phyloP scores from a whole-genome alignment of 2,113 vertebrate genomes.

The Pseudorhombus dupliciocellatus region DNA sequence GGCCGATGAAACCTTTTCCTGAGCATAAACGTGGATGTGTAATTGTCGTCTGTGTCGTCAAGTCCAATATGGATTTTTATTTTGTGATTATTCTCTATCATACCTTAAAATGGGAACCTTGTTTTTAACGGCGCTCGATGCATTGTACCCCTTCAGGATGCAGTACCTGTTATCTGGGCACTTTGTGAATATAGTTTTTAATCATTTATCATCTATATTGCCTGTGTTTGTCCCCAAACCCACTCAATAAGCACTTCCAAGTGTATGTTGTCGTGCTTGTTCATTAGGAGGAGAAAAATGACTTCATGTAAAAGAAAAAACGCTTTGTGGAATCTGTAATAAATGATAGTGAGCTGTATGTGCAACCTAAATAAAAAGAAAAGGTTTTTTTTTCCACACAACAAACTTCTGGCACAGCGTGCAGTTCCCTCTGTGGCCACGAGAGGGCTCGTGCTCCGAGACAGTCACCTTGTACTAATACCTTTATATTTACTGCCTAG shows the following conservation, averaged over 20 bases:
- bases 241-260: constrained; percentile 46
- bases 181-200: constrained; percentile 54
- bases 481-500: constrained; percentile 27
- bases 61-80: constrained; percentile 49
- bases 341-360: constrained; percentile 55
- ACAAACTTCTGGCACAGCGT: constrained; percentile 21
- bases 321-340: constrained; percentile 48
- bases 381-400: constrained; percentile 27
- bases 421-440: constrained; percentile 47
- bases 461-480: constrained; percentile 37
- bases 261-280: constrained; percentile 55
- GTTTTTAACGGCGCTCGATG: constrained; percentile 28
- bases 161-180: constrained; percentile 48
- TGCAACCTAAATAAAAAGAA: constrained; percentile 65
- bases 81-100: constrained; percentile 45
- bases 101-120: constrained; percentile 39
- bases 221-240: constrained; percentile 32
- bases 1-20: constrained; percentile 27
- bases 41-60: constrained; percentile 57
- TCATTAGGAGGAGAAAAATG: constrained; percentile 11
- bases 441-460: constrained; percentile 48
- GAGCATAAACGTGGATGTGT: constrained; percentile 56
- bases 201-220: constrained; percentile 18
- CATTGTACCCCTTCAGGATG: constrained; percentile 32
- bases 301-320: constrained; percentile 13